A percentile compares a stretch with the other conserved stretches of the same genome.
phyloP scores from a whole-genome alignment of 1,140 invertebrate species.

The Dreissena polymorpha region DNA sequence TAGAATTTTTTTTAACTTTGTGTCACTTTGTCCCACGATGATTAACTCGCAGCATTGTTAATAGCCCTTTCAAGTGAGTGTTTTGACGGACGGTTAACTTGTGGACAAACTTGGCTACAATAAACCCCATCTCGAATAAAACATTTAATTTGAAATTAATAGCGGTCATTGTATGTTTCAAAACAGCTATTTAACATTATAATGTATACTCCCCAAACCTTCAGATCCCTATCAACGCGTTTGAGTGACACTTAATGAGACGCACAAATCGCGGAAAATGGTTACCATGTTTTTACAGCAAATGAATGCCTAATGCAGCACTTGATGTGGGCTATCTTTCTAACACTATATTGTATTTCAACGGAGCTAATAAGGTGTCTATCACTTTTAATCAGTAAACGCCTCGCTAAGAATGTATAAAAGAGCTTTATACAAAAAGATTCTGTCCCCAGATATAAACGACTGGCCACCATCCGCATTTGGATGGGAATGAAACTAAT shows the following conservation, averaged over 20 bases:
- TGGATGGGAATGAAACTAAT: too few species aligned
- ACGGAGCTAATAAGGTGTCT: conserved; percentile 45
- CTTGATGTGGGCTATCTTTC: conserved; percentile 20
- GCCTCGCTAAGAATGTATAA: conserved; percentile 42
- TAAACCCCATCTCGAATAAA: background rate
- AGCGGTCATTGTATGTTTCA: conserved; percentile 52
- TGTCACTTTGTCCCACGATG: too few species aligned
- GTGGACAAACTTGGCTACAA: too few species aligned
- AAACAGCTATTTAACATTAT: conserved; percentile 51
- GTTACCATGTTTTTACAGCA: conserved; percentile 51
- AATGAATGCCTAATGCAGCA: conserved; percentile 35
- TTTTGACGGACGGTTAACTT: too few species aligned
- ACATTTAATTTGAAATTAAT: conserved; percentile 58
- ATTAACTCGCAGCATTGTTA: too few species aligned
- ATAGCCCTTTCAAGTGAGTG: too few species aligned
- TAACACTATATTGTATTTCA: conserved; percentile 53
- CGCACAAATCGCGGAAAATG: conserved; percentile 38
- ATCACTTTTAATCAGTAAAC: conserved; percentile 43
- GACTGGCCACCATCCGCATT: too few species aligned
- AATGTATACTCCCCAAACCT: conserved; percentile 14
- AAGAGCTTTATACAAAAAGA: conserved; percentile 49
- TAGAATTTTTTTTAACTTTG: too few species aligned
- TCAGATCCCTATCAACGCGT: conserved; percentile 29
- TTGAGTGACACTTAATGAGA: conserved; percentile 53
- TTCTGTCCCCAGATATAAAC: conserved; percentile 6